These are phyloP conservation scores for Camponotus floridanus DNA, from an alignment of 1,140 invertebrate species.

Conservation along the genomic window DNA sequence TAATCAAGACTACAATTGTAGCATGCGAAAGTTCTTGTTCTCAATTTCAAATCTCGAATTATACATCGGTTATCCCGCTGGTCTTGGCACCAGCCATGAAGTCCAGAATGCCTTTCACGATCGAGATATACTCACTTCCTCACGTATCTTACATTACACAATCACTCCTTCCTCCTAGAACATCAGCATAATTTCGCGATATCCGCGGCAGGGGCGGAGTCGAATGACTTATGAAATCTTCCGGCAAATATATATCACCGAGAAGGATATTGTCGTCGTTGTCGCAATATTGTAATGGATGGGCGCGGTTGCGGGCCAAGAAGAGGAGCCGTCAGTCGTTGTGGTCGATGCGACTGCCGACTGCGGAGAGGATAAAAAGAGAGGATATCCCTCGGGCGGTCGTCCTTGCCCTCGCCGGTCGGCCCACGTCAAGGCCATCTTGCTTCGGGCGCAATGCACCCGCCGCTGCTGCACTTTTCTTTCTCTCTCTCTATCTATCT, in stretches of 20 bases:
- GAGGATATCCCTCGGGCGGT: constrained; percentile 82
- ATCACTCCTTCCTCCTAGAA: not conserved
- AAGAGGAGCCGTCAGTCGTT: constrained; percentile 61
- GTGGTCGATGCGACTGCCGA: constrained; percentile 67
- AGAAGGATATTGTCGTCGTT: constrained; percentile 25
- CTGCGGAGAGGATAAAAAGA: constrained; percentile 70
- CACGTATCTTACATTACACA: constrained; percentile 28
- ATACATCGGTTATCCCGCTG: no score
- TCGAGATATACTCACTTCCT: not conserved
- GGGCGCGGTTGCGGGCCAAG: constrained; percentile 66
- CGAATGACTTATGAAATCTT: constrained; percentile 4
- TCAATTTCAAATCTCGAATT: constrained; percentile 4
- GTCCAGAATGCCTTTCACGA: not conserved
- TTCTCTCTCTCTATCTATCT: not conserved
- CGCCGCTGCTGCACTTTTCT: constrained; percentile 66
- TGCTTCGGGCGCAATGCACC: constrained; percentile 84
- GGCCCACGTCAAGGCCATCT: constrained; percentile 84
- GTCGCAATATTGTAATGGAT: constrained; percentile 63
- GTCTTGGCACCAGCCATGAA: not conserved
- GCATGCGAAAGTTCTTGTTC: no score
- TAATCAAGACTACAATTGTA: no score
- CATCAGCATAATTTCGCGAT: constrained; percentile 31
- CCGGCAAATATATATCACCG: constrained; percentile 17
- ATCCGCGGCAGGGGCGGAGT: not conserved
- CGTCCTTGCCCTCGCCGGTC: constrained; percentile 85